Percentiles rank a stretch among this genome's conserved stretches.
Evolutionary conservation across 2,888 invertebrate genomes (phyloP).

Genomic region (Graphium colonna): DNA sequence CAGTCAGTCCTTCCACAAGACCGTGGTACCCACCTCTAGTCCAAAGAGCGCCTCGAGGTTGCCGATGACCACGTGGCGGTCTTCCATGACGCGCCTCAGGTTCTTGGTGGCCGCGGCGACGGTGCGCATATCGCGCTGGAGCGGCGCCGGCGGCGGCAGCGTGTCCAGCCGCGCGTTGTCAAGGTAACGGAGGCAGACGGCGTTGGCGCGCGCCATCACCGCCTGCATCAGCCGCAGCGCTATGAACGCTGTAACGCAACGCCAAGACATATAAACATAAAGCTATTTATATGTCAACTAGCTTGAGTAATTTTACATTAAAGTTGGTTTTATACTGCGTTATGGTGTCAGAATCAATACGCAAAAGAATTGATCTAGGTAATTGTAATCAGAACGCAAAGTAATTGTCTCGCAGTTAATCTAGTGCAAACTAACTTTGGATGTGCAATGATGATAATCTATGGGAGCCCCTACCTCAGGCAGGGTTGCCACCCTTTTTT

Average conservation of each 20-base stretch:
- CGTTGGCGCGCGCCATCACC: constrained; percentile 85
- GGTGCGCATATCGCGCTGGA: constrained; percentile 66
- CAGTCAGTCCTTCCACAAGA: not conserved
- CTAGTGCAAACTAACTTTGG: too few relatives aligned
- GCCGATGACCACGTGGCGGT: constrained; percentile 90
- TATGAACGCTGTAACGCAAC: constrained; percentile 81
- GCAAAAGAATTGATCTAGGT: too few relatives aligned
- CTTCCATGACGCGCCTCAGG: constrained; percentile 93
- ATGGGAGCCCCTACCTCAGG: too few relatives aligned
- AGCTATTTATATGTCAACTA: too few relatives aligned
- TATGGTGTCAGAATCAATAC: too few relatives aligned
- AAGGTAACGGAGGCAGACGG: constrained; percentile 84
- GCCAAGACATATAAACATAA: too few relatives aligned
- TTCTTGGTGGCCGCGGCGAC: constrained; percentile 89
- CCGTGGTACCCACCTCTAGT: constrained; percentile 47
- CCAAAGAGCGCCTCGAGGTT: constrained; percentile 91
- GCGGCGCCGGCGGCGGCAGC: constrained; percentile 81
- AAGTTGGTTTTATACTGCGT: too few relatives aligned
- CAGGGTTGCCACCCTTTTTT: too few relatives aligned
- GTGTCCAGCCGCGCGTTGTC: constrained; percentile 83
- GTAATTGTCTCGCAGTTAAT: too few relatives aligned
- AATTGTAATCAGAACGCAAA: too few relatives aligned
- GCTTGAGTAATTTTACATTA: too few relatives aligned
- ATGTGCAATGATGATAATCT: too few relatives aligned
- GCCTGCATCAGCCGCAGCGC: constrained; percentile 87